Conservation (phyloP, 2,888 invertebrate genomes). For the Alloscopus bannaensis region DNA sequence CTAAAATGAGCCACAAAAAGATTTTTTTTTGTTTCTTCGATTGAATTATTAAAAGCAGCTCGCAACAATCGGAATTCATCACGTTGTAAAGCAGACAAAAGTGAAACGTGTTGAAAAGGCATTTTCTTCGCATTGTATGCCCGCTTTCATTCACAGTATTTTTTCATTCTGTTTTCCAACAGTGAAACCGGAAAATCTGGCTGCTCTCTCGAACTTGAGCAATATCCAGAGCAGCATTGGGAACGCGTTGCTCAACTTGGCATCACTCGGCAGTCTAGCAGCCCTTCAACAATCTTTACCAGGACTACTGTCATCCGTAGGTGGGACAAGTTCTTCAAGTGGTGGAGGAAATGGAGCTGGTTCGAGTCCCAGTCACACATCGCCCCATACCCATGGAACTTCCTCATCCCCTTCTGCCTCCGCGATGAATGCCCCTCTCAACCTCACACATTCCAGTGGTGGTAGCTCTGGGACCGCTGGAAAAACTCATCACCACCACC, state of each 20-base stretch:
- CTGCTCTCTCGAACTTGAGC: slow-evolving; percentile 62
- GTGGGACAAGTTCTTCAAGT: slow-evolving; percentile 31
- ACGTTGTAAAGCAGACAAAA: slow-evolving; percentile 11
- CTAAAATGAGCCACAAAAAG: too few species aligned
- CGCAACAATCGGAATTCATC: slow-evolving; percentile 14
- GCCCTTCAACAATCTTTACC: slow-evolving; percentile 82
- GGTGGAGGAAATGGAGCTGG: slow-evolving; percentile 43
- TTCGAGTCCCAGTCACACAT: slow-evolving; percentile 59
- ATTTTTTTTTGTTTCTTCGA: background rate
- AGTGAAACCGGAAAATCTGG: slow-evolving; percentile 73
- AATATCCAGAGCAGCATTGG: slow-evolving; percentile 69
- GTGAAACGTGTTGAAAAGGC: slow-evolving; percentile 57
- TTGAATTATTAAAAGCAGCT: slow-evolving; percentile 14
- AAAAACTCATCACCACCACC: slow-evolving; percentile 54
- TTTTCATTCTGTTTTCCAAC: slow-evolving; percentile 38
- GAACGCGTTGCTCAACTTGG: slow-evolving; percentile 79
- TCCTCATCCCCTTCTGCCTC: slow-evolving; percentile 51
- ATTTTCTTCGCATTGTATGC: slow-evolving; percentile 44
- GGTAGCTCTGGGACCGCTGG: slow-evolving; percentile 20
- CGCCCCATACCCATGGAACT: slow-evolving; percentile 52
- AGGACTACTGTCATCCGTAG: slow-evolving; percentile 75
- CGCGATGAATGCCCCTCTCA: slow-evolving; percentile 67
- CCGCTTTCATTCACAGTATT: too few species aligned
- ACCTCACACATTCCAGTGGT: slow-evolving; percentile 68
- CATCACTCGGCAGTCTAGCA: slow-evolving; percentile 88